Evolutionary conservation across 2,797 vertebrate species (phyloP).

Genomic region (Menidia menidia): DNA sequence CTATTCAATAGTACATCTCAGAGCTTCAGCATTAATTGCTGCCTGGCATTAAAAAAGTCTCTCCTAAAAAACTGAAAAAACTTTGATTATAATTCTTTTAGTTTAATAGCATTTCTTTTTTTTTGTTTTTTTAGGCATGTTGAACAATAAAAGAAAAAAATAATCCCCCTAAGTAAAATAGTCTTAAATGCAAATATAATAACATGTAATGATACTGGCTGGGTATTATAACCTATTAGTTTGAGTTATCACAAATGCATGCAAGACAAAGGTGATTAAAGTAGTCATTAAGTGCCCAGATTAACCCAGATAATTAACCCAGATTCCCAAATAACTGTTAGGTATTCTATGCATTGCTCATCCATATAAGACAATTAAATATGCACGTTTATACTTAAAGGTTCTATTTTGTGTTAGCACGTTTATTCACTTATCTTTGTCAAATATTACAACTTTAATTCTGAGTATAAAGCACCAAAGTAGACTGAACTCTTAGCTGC

Average conservation of each 20-base stretch:
- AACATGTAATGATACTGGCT: background rate
- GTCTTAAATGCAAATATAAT: background rate
- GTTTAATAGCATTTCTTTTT: conserved; percentile 1
- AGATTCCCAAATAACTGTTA: too few species aligned
- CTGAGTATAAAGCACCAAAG: too few species aligned
- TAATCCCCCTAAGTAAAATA: background rate
- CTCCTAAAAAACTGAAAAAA: background rate
- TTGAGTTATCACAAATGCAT: too few species aligned
- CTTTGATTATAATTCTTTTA: background rate
- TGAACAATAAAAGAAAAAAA: too few species aligned
- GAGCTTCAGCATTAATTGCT: background rate
- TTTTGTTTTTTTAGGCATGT: too few species aligned
- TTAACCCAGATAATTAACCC: too few species aligned
- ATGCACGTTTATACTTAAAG: too few species aligned
- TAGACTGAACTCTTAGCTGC: too few species aligned
- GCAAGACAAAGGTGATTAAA: too few species aligned
- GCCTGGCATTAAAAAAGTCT: background rate
- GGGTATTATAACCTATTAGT: too few species aligned
- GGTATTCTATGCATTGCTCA: background rate
- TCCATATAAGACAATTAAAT: background rate
- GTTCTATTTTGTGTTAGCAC: background rate
- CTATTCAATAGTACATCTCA: conserved; percentile 10
- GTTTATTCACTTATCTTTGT: background rate
- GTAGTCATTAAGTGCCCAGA: too few species aligned
- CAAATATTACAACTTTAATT: too few species aligned